Evolutionary conservation across 2,888 invertebrate species (phyloP).

Genomic region (Agrochola circellaris): DNA sequence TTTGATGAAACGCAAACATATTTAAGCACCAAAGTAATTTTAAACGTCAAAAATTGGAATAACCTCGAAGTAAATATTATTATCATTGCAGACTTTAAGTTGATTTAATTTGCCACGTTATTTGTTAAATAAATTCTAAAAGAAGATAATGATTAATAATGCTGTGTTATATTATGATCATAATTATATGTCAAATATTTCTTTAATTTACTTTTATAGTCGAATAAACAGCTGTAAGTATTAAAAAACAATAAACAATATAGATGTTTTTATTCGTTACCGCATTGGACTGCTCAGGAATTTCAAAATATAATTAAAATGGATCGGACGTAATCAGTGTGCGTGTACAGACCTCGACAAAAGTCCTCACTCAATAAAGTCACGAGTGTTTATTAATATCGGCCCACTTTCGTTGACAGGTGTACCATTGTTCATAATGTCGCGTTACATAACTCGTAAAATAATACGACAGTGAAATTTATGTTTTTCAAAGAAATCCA

Average conservation of each 20-base stretch:
- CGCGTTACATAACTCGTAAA: slow-evolving; percentile 52
- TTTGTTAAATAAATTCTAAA: slow-evolving; percentile 22
- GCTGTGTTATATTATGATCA: not conserved
- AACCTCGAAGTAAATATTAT: slow-evolving; percentile 38
- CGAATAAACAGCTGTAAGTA: slow-evolving; percentile 11
- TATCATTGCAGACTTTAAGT: slow-evolving; percentile 20
- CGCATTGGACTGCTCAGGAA: not conserved
- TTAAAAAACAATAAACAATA: not conserved
- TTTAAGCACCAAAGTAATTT: slow-evolving; percentile 33
- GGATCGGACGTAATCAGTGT: slow-evolving; percentile 33
- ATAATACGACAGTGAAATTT: slow-evolving; percentile 40
- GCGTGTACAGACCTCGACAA: slow-evolving; percentile 28
- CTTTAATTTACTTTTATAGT: slow-evolving; percentile 56
- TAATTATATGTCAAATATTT: slow-evolving; percentile 20
- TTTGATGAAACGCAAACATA: slow-evolving; percentile 31
- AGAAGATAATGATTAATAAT: not conserved
- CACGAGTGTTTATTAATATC: slow-evolving; percentile 66
- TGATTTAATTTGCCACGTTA: slow-evolving; percentile 25
- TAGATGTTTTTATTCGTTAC: slow-evolving; percentile 3
- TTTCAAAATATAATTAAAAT: slow-evolving; percentile 37
- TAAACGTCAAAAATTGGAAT: slow-evolving; percentile 36
- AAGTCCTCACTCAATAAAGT: slow-evolving; percentile 48
- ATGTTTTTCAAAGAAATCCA: slow-evolving; percentile 28
- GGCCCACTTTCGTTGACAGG: slow-evolving; percentile 71
- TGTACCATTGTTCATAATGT: slow-evolving; percentile 69